Evolutionary conservation across 2,797 vertebrate species (phyloP).

Genomic region (Mormyrops boulengeri): DNA sequence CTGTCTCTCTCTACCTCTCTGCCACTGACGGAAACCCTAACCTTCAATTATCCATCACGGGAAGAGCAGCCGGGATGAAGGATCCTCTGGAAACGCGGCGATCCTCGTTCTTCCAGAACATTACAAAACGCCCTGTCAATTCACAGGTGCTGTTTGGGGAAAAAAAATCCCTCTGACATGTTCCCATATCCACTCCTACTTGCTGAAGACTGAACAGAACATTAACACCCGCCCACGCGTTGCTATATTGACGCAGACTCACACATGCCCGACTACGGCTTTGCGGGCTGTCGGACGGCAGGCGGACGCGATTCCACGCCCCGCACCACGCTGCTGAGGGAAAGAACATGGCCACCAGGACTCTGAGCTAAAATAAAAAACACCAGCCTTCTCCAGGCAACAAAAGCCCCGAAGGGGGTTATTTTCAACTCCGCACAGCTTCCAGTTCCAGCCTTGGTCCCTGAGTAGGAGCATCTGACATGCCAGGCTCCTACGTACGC

Average conservation of each 20-base stretch:
- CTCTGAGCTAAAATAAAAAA: constrained; percentile 7
- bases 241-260: constrained; percentile 21
- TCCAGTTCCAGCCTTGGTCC: neutral
- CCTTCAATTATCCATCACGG: neutral
- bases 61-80: constrained; percentile 5
- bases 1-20: neutral
- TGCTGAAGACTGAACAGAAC: constrained; percentile 20
- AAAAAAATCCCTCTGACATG: constrained; percentile 8
- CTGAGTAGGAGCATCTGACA: neutral
- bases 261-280: constrained; percentile 19
- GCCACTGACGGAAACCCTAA: neutral
- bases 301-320: constrained; percentile 41
- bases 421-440: constrained; percentile 10
- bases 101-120: neutral
- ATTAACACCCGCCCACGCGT: constrained; percentile 24
- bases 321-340: constrained; percentile 42
- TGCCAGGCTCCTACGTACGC: neutral
- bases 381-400: neutral
- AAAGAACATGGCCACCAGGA: neutral
- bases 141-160: constrained; percentile 10
- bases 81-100: neutral
- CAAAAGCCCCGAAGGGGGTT: neutral
- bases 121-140: constrained; percentile 3
- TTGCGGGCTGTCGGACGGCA: constrained; percentile 21
- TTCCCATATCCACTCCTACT: constrained; percentile 24